Evolutionary conservation across 1,140 invertebrate genomes (phyloP), one percentile per base, ranked within the genome.

Genomic region (Zaprionus africanus): DNA sequence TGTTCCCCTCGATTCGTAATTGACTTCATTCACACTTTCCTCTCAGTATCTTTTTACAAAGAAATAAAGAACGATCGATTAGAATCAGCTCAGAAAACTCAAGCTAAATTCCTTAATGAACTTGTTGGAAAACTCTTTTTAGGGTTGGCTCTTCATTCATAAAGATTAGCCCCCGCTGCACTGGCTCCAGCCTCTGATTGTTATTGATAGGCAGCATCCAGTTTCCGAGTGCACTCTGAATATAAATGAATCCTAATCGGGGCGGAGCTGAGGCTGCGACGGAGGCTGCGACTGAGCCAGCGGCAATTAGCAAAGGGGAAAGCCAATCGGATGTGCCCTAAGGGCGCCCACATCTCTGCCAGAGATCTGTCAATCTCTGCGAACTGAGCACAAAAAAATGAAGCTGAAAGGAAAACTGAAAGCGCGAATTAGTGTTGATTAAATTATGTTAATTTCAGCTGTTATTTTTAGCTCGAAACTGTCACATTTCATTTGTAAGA

Each of bases 401-500:
- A 15, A 31, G 4, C 22, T 2, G 17, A 58, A 63, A 49, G 49
- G 38, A 54, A 56, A 75, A 68, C 70, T 78, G 84, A 73, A 76
- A 71, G 83, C 77, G 78, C 84, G 83, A 87, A 90, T 87, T 90
- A 87, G 75, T 90, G 71, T 90, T 79, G 79, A 90, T 90, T 90
- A 82, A 90, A 82, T 90, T 90, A 90, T 90, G 81, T 79, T 82
- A 90, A 88, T 90, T 85, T 81, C 49, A 77, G 58, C 76, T 81
- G 74, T 83, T 88, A 79, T 88, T 88, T 88, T 84, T 79, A 83
- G 79, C 74, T 88, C 74, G 73, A 70, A 83, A 75, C 83, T 87
- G 84, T 87, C 83, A 87, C 73, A 88, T 87, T 87, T 87, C 74
- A 83, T 87, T 87, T 87, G 83, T 83, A 80, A 77, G 80, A 87